Evolutionary conservation across 1,140 invertebrate genomes (phyloP), one percentile per base, ranked within the genome.

Genomic region (Apis dorsata): DNA sequence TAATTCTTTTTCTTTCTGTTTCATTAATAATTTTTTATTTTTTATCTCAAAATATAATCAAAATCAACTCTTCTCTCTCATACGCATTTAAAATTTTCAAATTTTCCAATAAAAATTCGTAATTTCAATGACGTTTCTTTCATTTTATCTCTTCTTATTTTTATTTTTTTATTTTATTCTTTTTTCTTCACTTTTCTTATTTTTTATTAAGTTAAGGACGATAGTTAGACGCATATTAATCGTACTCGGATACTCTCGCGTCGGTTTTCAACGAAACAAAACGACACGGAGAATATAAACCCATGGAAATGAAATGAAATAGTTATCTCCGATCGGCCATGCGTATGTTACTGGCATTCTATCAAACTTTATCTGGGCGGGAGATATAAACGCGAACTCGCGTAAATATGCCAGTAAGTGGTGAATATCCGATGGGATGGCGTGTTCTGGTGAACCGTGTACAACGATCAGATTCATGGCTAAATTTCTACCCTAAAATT

Each of bases 301-400:
- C 1, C 21, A 1, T 13, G 19, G 19, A 2, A 28, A 11, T 9
- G 17, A 59, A 79, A 79, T 70, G 65, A 28, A 79, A 69, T 59
- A 78, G 65, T 78, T 78, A 78, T 79, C 65, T 69, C 8, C 24
- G 69, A 63, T 71, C 49, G 44, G 28, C 5, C 34, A 28, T 21
- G 55, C 34, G 70, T 80, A 44, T 80, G 57, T 21, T 53, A 80
- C 24, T n/a, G 69, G 49, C 51, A 63, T 63, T 80, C 51, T 73
- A 28, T 73, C 69, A 73, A 55, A 55, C 28, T 73, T 55, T 73
- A 73, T 63, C 49, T 24, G 3, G 24, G 28, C 13, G 10, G 51
- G 55, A 11, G 44, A 28, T 21, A 57, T 53, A 72, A 79, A 79
- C 49, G 21, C 3, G 19, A 24, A 34, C 28, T 73, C 28, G 57